Evolutionary conservation across 2,113 vertebrate species (phyloP).

Genomic region (Copsychus sechellarum): DNA sequence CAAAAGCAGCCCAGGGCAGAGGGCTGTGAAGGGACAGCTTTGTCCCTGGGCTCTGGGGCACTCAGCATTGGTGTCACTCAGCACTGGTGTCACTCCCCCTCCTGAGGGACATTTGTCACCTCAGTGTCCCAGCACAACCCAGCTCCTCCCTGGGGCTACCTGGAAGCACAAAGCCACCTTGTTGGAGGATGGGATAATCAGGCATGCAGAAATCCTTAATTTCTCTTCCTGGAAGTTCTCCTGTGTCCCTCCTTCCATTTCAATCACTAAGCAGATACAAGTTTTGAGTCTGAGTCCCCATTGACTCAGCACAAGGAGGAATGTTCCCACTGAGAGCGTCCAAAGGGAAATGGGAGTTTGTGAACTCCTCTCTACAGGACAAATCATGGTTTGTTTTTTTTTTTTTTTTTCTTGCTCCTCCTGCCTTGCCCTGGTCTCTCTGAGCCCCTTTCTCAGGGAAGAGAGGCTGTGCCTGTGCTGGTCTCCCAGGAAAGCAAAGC

Average conservation of each 20-base stretch:
- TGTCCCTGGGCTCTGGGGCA: not conserved
- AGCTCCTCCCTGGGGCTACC: constrained; percentile 4
- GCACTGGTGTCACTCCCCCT: not conserved
- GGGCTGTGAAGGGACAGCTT: not conserved
- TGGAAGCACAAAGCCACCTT: not conserved
- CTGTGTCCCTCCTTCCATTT: not conserved
- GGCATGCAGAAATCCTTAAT: not conserved
- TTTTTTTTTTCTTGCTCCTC: not conserved
- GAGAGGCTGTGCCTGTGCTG: not conserved
- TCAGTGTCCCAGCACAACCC: not conserved
- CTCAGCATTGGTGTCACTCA: not conserved
- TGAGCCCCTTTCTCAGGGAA: not conserved
- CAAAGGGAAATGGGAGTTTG: not conserved
- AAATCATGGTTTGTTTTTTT: not conserved
- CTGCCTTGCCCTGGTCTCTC: not conserved
- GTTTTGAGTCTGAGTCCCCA: not conserved
- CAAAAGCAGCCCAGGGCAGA: not conserved
- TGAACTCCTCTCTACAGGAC: not conserved
- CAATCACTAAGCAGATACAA: not conserved
- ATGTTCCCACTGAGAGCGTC: not conserved
- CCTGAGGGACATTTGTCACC: not conserved
- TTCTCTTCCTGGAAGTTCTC: not conserved
- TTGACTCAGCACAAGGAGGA: not conserved
- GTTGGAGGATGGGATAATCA: not conserved
- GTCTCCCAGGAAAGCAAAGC: not conserved